Evolutionary conservation across 2,113 vertebrate genomes (phyloP), one percentile per base, ranked within the genome.

Genomic region (Sinocyclocheilus anophthalmus): DNA sequence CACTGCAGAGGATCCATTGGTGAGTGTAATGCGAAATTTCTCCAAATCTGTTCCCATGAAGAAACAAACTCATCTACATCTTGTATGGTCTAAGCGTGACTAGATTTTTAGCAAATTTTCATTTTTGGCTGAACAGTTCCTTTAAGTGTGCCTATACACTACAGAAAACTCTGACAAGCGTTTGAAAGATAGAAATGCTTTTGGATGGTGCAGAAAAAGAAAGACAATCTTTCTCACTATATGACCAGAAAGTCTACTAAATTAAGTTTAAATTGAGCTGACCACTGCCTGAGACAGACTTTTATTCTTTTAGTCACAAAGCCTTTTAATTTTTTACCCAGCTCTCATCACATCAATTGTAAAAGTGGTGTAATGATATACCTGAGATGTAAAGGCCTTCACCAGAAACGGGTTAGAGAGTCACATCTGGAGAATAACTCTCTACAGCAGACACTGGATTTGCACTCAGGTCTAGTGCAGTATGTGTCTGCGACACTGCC

Each of bases 341-440:
- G 37, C 63, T 81, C 33, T 57, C 26, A 4, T 81, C 53, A 59
- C 14, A 14, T 63, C 67, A 73, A 2, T n/a, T 45, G 7, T 48
- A 11, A 11, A 33, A 39, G 45, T 45, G 10, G 53, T 37, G 50
- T 55, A 26, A 59, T 81, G 63, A 80, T 65, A 67, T 42, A 61
- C 55, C 16, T 72, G 65, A 45, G 13, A 61, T 55, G 48, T 39
- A 45, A 78, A 70, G 50, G 24, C 7, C 30, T 81, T 84, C 7
- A 83, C 22, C 24, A 45, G 37, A 69, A 65, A 24, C 16, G 3
- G 70, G 67, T 24, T 69, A 18, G 26, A 59, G n/a, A 70, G 50
- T n/a, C 45, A 86, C 87, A 89, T 88, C 88, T 89, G 88, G 86
- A 89, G 81, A 81, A 86, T 65, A 53, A 16, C 22, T 88, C 78